phyloP scores from a whole-genome alignment of 2,113 vertebrate species.

The Delphinus delphis region DNA sequence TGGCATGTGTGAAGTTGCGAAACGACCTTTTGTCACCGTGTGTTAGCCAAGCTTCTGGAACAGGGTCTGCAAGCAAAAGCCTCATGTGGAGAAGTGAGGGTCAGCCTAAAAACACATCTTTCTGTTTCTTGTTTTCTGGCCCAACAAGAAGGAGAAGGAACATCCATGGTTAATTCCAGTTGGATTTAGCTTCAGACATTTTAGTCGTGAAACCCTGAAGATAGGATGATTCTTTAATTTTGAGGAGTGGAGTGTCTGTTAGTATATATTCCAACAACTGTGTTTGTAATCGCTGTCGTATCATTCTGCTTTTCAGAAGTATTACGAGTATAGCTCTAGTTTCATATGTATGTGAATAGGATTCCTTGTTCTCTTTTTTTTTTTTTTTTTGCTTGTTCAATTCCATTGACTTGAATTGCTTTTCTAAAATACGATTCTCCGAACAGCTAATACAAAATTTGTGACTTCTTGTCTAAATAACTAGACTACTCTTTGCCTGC shows the following conservation, averaged over 20 bases:
- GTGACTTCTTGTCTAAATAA: conserved; percentile 3
- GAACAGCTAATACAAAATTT: not conserved
- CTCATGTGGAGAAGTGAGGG: conserved; percentile 33
- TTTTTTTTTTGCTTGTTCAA: not conserved
- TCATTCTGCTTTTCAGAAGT: not conserved
- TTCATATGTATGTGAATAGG: not conserved
- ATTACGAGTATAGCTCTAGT: not conserved
- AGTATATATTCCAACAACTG: not conserved
- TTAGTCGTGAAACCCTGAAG: conserved; percentile 9
- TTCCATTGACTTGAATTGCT: conserved; percentile 33
- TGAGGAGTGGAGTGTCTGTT: not conserved
- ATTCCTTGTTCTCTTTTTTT: not conserved
- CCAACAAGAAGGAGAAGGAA: not conserved
- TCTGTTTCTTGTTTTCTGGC: not conserved
- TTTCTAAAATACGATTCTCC: conserved; percentile 15
- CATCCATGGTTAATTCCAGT: not conserved
- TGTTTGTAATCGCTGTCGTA: not conserved
- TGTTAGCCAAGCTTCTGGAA: conserved; percentile 60
- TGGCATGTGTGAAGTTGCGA: conserved; percentile 75
- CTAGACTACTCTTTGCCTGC: not conserved
- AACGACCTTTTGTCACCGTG: conserved; percentile 70
- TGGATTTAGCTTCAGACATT: not conserved
- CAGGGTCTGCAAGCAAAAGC: conserved; percentile 59
- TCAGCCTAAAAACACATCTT: not conserved
- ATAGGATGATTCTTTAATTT: not conserved